Conservation (phyloP, 2,113 vertebrate genomes). For the Alligator mississippiensis region DNA sequence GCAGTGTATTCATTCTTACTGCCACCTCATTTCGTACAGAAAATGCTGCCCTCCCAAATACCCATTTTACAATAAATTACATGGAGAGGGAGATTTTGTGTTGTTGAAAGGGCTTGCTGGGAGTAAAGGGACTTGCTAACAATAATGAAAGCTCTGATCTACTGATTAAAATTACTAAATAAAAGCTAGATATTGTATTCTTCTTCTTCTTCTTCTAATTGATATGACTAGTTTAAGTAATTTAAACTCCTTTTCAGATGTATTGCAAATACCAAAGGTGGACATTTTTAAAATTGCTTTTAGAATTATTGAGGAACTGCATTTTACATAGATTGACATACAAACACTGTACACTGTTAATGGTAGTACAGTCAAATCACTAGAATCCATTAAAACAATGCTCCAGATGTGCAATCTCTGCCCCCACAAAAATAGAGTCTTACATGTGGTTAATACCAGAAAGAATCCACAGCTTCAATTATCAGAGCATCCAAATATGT, state of each 20-base stretch:
- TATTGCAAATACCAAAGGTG: neutral
- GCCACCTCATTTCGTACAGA: neutral
- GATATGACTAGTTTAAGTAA: neutral
- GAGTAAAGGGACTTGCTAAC: neutral
- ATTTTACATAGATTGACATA: neutral
- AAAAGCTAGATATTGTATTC: neutral
- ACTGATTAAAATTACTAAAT: neutral
- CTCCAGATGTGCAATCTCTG: constrained; percentile 61
- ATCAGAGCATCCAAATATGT: constrained; percentile 52
- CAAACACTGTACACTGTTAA: neutral
- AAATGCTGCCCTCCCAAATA: neutral
- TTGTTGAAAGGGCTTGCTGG: neutral
- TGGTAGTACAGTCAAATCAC: constrained; percentile 38
- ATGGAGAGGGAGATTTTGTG: neutral
- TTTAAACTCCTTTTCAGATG: constrained; percentile 4
- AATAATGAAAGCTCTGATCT: constrained; percentile 33
- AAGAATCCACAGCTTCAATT: constrained; percentile 44
- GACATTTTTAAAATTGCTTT: neutral
- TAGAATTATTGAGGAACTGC: neutral
- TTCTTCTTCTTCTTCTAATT: neutral
- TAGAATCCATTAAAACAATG: constrained; percentile 58
- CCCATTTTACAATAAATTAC: constrained; percentile 26
- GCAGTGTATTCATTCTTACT: neutral
- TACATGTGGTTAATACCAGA: constrained; percentile 41
- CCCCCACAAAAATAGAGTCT: constrained; percentile 51